phyloP scores from a whole-genome alignment of 2,888 invertebrate genomes.

The Drosophila paranaensis region DNA sequence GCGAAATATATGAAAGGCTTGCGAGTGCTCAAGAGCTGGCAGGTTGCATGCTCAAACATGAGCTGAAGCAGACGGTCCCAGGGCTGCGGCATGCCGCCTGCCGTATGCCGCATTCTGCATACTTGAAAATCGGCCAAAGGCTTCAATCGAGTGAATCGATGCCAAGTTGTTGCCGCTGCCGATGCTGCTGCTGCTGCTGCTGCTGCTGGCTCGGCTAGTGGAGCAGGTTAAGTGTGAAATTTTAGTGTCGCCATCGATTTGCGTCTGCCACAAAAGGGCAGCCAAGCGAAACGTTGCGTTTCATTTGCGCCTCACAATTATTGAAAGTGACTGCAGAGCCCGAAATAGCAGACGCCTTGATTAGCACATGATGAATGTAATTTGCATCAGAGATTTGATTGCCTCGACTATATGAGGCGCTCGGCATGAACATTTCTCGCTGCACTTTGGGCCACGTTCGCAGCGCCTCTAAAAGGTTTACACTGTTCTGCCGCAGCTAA shows the following conservation, averaged over 20 bases:
- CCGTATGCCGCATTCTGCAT: conserved; percentile 14
- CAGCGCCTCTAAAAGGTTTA: too few relatives aligned
- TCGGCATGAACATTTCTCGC: too few relatives aligned
- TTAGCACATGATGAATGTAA: too few relatives aligned
- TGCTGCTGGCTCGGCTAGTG: conserved; percentile 32
- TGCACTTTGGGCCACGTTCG: too few relatives aligned
- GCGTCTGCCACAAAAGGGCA: conserved; percentile 42
- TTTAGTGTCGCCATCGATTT: conserved; percentile 55
- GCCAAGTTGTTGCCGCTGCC: conserved; percentile 38
- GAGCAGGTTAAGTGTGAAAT: conserved; percentile 73
- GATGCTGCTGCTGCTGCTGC: conserved; percentile 10
- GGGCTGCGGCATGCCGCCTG: conserved; percentile 19
- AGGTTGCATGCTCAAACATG: conserved; percentile 40
- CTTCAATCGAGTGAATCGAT: conserved; percentile 36
- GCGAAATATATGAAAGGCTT: conserved; percentile 14
- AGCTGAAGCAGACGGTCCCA: conserved; percentile 19
- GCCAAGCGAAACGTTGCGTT: conserved; percentile 48
- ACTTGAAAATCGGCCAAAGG: conserved; percentile 22
- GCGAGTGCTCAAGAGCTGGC: conserved; percentile 18
- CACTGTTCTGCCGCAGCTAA: too few relatives aligned
- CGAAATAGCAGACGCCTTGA: not conserved
- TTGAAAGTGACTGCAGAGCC: conserved; percentile 33
- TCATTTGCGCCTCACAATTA: conserved; percentile 54
- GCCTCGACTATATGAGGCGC: too few relatives aligned
- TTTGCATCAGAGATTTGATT: too few relatives aligned